phyloP scores from a whole-genome alignment of 2,888 invertebrate species.

The Oscheius sp. region DNA sequence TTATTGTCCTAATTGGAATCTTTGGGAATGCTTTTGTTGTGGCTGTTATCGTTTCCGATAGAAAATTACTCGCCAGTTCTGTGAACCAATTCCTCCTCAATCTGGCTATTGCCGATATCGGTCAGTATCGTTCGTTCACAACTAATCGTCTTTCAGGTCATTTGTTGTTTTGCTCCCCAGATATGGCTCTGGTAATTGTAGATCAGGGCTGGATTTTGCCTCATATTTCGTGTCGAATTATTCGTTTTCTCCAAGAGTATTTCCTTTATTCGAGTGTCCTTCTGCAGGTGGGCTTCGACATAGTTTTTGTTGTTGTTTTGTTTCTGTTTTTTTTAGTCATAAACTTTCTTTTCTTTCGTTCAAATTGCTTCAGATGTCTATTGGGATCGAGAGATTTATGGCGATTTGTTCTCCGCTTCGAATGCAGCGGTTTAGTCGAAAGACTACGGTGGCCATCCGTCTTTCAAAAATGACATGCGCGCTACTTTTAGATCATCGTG shows the following conservation, averaged over 20 bases:
- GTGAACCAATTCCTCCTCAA: slow-evolving; percentile 60
- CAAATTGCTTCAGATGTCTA: slow-evolving; percentile 52
- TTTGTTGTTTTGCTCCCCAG: slow-evolving; percentile 55
- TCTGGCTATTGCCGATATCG: slow-evolving; percentile 57
- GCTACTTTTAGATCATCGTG: slow-evolving; percentile 20
- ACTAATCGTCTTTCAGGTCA: slow-evolving; percentile 33
- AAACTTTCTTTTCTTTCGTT: not conserved
- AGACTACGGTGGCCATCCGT: slow-evolving; percentile 38
- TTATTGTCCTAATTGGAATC: slow-evolving; percentile 52
- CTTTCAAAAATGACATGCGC: not conserved
- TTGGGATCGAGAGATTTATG: slow-evolving; percentile 58
- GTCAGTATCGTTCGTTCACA: not conserved
- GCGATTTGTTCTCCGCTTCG: slow-evolving; percentile 61
- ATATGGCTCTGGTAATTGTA: slow-evolving; percentile 47
- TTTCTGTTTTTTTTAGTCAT: not conserved
- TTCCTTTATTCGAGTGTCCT: slow-evolving; percentile 72
- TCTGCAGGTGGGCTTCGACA: slow-evolving; percentile 65
- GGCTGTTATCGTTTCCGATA: slow-evolving; percentile 49
- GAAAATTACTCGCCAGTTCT: slow-evolving; percentile 52
- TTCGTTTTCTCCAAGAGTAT: slow-evolving; percentile 71
- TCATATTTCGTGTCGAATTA: slow-evolving; percentile 67
- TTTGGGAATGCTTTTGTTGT: slow-evolving; percentile 58
- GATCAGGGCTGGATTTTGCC: slow-evolving; percentile 58
- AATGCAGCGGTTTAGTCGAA: slow-evolving; percentile 54
- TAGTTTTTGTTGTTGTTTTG: not conserved